phyloP scores from a whole-genome alignment of 1,140 invertebrate genomes.

The Drosophila quadrilineata region DNA sequence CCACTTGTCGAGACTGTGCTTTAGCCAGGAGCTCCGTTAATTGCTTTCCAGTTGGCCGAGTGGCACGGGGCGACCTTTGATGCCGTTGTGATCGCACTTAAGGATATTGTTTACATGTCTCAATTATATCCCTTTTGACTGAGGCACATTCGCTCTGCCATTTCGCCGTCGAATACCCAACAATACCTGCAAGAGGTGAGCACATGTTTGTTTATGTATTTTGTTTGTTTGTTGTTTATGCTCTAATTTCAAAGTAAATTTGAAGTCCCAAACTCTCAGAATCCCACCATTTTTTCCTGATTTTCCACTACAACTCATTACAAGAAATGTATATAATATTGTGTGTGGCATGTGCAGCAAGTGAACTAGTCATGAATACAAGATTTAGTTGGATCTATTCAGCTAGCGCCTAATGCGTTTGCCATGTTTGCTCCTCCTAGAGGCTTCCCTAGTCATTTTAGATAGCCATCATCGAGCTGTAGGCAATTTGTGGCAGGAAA shows the following conservation, averaged over 20 bases:
- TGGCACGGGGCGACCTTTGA: constrained; percentile 61
- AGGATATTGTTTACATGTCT: constrained; percentile 77
- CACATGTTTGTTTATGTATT: constrained; percentile 39
- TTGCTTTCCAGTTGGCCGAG: constrained; percentile 60
- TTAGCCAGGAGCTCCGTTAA: constrained; percentile 56
- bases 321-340: neutral
- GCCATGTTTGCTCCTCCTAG: constrained; percentile 1
- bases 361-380: neutral
- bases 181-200: constrained; percentile 27
- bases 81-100: constrained; percentile 62
- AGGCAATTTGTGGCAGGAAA: constrained; percentile 35
- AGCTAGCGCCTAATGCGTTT: constrained; percentile 29
- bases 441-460: constrained; percentile 11
- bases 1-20: neutral
- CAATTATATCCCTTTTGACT: constrained; percentile 76
- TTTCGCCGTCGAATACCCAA: neutral
- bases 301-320: constrained; percentile 2
- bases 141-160: constrained; percentile 37
- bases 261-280: neutral
- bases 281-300: neutral
- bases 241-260: constrained; percentile 61
- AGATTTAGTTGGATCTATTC: neutral
- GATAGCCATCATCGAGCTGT: constrained; percentile 44
- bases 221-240: constrained; percentile 6
- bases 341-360: neutral